Conservation (phyloP, 2,113 vertebrate species). For the Eolophus roseicapilla region DNA sequence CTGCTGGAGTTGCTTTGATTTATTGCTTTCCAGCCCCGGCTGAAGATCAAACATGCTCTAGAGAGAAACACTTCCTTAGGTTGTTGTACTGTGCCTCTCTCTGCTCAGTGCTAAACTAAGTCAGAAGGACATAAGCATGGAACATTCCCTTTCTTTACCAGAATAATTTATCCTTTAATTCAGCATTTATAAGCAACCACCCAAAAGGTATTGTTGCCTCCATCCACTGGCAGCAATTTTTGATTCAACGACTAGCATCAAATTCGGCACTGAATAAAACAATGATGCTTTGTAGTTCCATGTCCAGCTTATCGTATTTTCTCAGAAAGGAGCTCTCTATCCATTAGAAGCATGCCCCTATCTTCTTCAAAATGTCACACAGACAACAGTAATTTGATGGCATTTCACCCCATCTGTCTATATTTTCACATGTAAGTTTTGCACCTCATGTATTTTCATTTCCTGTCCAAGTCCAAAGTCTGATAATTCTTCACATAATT, state of each 20-base stretch:
- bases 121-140: not conserved
- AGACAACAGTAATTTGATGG: not conserved
- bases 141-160: not conserved
- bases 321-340: not conserved
- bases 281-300: not conserved
- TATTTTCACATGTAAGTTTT: not conserved
- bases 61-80: slow-evolving; percentile 2
- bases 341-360: not conserved
- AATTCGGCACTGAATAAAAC: not conserved
- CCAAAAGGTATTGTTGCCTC: not conserved
- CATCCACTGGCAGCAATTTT: not conserved
- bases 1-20: slow-evolving; percentile 35
- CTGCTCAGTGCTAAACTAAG: not conserved
- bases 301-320: not conserved
- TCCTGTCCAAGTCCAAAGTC: not conserved
- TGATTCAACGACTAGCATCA: not conserved
- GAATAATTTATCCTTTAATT: not conserved
- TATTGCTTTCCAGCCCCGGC: slow-evolving; percentile 16
- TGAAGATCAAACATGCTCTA: slow-evolving; percentile 19
- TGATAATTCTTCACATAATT: slow-evolving; percentile 16
- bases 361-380: not conserved
- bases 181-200: not conserved
- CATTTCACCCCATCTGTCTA: not conserved
- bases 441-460: not conserved
- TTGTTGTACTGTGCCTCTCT: not conserved